phyloP scores from a whole-genome alignment of 2,797 vertebrate species.

The Muscicapa comitata region DNA sequence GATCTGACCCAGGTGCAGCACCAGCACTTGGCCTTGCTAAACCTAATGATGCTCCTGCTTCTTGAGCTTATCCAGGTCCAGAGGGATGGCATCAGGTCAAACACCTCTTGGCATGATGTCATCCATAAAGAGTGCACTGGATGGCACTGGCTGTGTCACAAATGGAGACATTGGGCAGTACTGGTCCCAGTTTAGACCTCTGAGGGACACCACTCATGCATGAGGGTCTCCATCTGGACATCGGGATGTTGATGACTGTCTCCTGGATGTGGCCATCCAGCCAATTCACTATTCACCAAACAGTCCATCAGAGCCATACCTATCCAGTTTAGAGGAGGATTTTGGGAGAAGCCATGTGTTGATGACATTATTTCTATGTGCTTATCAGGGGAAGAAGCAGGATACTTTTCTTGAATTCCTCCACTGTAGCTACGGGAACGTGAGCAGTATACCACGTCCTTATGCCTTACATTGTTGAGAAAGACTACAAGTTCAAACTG shows the following conservation, averaged over 20 bases:
- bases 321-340: not conserved
- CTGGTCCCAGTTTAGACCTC: rapidly evolving
- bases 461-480: not conserved
- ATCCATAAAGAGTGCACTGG: not conserved
- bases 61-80: not conserved
- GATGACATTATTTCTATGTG: not conserved
- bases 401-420: not conserved
- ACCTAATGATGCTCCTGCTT: not conserved
- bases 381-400: not conserved
- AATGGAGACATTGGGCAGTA: not conserved
- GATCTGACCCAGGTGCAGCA: rapidly evolving
- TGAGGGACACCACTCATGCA: no score
- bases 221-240: not conserved
- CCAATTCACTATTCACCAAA: rapidly evolving
- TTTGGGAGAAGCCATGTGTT: not conserved
- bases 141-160: not conserved
- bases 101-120: not conserved
- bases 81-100: not conserved
- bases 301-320: not conserved
- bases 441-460: rapidly evolving
- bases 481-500: not conserved
- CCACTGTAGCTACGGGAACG: not conserved
- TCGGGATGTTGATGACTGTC: rapidly evolving
- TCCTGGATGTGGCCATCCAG: not conserved
- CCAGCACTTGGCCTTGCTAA: rapidly evolving